Evolutionary conservation across 2,888 invertebrate genomes (phyloP).

Genomic region (Troides oblongomaculatus): DNA sequence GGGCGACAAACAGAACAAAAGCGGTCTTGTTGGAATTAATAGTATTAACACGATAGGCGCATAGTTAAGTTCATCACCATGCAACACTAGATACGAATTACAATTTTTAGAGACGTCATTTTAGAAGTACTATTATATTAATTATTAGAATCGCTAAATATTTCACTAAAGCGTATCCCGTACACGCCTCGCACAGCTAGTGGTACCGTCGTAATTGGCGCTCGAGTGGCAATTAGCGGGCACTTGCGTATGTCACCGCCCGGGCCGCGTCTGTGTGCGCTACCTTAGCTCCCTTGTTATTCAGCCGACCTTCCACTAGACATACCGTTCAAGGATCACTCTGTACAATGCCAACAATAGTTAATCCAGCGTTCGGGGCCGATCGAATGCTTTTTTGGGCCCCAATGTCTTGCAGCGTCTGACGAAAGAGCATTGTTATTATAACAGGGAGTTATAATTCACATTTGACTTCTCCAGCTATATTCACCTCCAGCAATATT

Average conservation of each 20-base stretch:
- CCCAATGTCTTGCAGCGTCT: slow-evolving; percentile 19
- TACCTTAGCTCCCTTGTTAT: slow-evolving; percentile 46
- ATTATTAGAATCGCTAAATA: slow-evolving; percentile 18
- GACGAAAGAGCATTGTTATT: not conserved
- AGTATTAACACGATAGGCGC: too few relatives aligned
- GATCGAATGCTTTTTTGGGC: slow-evolving; percentile 32
- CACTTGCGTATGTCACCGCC: slow-evolving; percentile 60
- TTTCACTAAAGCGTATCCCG: slow-evolving; percentile 13
- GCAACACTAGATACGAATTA: too few relatives aligned
- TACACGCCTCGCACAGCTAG: slow-evolving; percentile 33
- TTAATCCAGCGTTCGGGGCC: slow-evolving; percentile 15
- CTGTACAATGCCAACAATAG: slow-evolving; percentile 29
- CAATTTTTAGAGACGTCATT: too few relatives aligned
- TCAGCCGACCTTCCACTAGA: slow-evolving; percentile 27
- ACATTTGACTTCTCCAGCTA: not conserved
- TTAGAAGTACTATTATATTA: not conserved
- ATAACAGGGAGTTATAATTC: not conserved
- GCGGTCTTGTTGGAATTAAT: too few relatives aligned
- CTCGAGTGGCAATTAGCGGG: slow-evolving; percentile 72
- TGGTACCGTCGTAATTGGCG: slow-evolving; percentile 67
- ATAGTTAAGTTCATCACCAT: too few relatives aligned
- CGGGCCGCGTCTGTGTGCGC: slow-evolving; percentile 47
- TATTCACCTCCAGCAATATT: too few relatives aligned
- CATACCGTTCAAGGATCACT: slow-evolving; percentile 29
- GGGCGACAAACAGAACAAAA: too few relatives aligned